phyloP scores from a whole-genome alignment of 1,140 invertebrate genomes.

The Apis dorsata region DNA sequence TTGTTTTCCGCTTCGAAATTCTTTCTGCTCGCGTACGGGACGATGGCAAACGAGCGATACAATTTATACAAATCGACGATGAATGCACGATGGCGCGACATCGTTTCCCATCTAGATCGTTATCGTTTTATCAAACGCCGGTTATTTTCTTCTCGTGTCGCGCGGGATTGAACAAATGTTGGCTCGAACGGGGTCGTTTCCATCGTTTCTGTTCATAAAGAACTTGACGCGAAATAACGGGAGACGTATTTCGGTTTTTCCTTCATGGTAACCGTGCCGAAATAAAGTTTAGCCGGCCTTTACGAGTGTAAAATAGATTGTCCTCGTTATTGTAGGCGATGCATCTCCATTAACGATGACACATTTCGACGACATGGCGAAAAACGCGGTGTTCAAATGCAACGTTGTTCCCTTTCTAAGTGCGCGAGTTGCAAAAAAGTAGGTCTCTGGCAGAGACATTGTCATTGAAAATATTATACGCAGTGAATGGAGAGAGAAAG shows the following conservation, averaged over 20 bases:
- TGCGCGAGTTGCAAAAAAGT: conserved; percentile 54
- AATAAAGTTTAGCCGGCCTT: conserved; percentile 53
- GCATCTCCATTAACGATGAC: conserved; percentile 71
- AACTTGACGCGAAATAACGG: conserved; percentile 6
- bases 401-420: conserved; percentile 52
- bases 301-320: conserved; percentile 64
- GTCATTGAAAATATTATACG: conserved; percentile 59
- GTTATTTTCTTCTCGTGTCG: no score
- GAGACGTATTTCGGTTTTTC: neutral
- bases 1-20: neutral
- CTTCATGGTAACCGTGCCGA: conserved; percentile 18
- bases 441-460: conserved; percentile 57
- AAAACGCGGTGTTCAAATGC: conserved; percentile 60
- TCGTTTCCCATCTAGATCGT: neutral
- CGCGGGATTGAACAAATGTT: neutral
- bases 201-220: neutral
- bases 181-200: no score
- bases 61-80: neutral
- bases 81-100: neutral
- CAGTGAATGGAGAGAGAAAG: conserved; percentile 11
- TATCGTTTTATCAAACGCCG: neutral
- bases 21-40: neutral
- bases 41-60: neutral
- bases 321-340: conserved; percentile 70
- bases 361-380: conserved; percentile 63